Evolutionary conservation across 2,113 vertebrate genomes (phyloP).

Genomic region (Cebus imitator): DNA sequence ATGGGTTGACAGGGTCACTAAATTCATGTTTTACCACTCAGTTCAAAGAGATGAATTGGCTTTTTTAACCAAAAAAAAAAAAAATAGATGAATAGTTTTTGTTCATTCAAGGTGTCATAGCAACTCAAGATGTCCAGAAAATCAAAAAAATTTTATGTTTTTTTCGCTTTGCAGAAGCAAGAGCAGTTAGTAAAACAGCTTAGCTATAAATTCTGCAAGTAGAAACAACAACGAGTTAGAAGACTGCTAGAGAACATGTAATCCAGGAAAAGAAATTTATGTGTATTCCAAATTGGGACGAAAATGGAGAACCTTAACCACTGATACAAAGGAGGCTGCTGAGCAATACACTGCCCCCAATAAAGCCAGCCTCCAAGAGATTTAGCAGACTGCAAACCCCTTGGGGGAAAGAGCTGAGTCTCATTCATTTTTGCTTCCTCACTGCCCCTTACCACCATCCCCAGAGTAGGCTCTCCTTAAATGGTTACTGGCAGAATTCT

Average conservation of each 20-base stretch:
- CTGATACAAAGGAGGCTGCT: not conserved
- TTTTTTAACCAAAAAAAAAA: not conserved
- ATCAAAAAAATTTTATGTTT: no score
- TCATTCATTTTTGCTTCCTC: not conserved
- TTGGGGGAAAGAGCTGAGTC: not conserved
- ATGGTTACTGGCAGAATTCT: not conserved
- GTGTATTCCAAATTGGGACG: not conserved
- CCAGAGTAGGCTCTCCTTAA: not conserved
- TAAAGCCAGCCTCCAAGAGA: not conserved
- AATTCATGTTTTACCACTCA: not conserved
- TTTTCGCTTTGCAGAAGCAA: not conserved
- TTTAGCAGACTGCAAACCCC: not conserved
- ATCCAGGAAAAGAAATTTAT: not conserved
- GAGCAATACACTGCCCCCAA: not conserved
- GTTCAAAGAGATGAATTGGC: slow-evolving; percentile 10
- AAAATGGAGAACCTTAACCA: not conserved
- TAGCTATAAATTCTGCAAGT: not conserved
- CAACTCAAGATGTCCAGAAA: not conserved
- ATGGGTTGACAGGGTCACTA: not conserved
- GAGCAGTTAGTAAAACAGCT: not conserved
- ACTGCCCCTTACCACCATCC: fast-evolving
- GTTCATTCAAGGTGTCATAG: slow-evolving; percentile 29
- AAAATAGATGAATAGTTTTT: not conserved
- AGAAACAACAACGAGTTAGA: not conserved
- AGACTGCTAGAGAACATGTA: not conserved